phyloP scores from a whole-genome alignment of 2,888 invertebrate species.

The Polyommatus icarus region DNA sequence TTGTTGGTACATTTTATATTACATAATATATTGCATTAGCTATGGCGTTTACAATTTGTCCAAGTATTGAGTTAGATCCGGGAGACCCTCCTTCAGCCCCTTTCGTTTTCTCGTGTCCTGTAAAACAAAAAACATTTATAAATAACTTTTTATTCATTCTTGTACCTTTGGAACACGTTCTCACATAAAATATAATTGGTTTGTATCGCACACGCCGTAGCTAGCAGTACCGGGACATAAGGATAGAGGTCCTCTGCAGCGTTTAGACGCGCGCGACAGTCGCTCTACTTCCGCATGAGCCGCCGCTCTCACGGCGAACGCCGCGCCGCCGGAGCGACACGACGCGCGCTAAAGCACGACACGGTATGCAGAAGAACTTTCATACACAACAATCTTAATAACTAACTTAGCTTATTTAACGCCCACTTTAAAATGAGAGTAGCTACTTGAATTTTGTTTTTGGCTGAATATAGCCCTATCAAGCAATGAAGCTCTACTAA shows the following conservation, averaged over 20 bases:
- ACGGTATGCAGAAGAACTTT: constrained; percentile 53
- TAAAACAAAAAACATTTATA: constrained; percentile 49
- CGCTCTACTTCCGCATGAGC: constrained; percentile 81
- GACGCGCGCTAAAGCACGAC: constrained; percentile 58
- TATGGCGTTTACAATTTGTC: constrained; percentile 96
- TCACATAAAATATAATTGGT: not conserved
- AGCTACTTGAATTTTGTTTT: not conserved
- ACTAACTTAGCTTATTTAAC: not conserved
- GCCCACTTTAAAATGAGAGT: not conserved
- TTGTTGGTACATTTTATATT: constrained; percentile 74
- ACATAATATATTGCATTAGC: constrained; percentile 68
- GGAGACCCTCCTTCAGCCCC: constrained; percentile 98
- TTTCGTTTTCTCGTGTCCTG: constrained; percentile 98
- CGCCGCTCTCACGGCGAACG: constrained; percentile 50
- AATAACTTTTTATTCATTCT: not conserved
- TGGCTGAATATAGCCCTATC: no score
- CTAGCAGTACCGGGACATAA: constrained; percentile 86
- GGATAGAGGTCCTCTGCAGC: constrained; percentile 90
- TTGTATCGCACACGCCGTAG: constrained; percentile 80
- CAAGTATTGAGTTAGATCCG: constrained; percentile 95
- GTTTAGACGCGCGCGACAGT: constrained; percentile 75
- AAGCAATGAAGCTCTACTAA: no score
- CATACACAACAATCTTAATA: not conserved
- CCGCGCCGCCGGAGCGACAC: constrained; percentile 59
- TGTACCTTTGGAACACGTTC: not conserved